Conservation (phyloP, 2,797 vertebrate genomes). For the Pantherophis alleghaniensis region DNA sequence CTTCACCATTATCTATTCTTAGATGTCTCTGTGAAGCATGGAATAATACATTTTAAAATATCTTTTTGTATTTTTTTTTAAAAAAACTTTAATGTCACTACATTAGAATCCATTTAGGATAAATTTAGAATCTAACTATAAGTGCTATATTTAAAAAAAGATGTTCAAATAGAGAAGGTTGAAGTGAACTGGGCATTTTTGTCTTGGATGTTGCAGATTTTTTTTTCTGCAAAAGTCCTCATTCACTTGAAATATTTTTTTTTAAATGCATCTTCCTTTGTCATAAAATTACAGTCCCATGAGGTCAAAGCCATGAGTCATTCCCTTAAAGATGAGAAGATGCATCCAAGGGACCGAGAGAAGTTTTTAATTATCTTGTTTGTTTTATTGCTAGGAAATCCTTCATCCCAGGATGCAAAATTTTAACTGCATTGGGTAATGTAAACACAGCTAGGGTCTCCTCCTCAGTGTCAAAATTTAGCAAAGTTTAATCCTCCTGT, state of each 20-base stretch:
- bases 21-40: neutral
- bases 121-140: neutral
- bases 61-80: neutral
- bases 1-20: neutral
- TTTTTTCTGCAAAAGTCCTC: neutral
- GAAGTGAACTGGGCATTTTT: neutral
- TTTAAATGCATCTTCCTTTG: neutral
- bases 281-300: neutral
- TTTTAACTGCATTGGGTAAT: neutral
- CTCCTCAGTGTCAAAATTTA: neutral
- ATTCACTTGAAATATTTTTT: neutral
- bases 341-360: neutral
- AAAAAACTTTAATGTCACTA: neutral
- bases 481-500: neutral
- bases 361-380: neutral
- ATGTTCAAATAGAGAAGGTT: neutral
- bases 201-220: neutral
- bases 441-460: neutral
- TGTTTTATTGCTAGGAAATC: conserved; percentile 18
- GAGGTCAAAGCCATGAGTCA: neutral
- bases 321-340: conserved; percentile 18
- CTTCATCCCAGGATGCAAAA: neutral
- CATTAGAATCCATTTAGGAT: neutral
- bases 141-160: neutral
- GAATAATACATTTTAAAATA: neutral